Evolutionary conservation across 2,113 vertebrate genomes (phyloP).

Genomic region (Tachysurus fulvidraco): DNA sequence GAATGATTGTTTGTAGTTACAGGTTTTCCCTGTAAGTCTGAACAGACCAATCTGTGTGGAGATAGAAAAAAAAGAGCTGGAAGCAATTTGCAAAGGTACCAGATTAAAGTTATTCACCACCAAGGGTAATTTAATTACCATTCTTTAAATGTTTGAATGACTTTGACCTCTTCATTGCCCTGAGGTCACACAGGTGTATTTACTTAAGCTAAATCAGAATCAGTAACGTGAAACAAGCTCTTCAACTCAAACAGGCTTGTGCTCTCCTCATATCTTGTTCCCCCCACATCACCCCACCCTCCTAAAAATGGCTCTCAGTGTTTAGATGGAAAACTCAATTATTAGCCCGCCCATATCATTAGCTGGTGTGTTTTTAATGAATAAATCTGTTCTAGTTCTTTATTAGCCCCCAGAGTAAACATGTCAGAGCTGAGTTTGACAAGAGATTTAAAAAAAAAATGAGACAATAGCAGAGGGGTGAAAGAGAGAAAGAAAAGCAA

Average conservation of each 20-base stretch:
- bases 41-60: slow-evolving; percentile 67
- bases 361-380: slow-evolving; percentile 57
- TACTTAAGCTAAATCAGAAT: slow-evolving; percentile 79
- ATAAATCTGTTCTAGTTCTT: slow-evolving; percentile 62
- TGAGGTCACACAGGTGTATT: slow-evolving; percentile 78
- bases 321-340: slow-evolving; percentile 70
- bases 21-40: slow-evolving; percentile 64
- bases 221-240: slow-evolving; percentile 74
- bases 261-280: slow-evolving; percentile 62
- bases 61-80: slow-evolving; percentile 70
- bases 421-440: slow-evolving; percentile 63
- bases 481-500: slow-evolving; percentile 52
- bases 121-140: slow-evolving; percentile 82
- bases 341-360: slow-evolving; percentile 70
- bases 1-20: slow-evolving; percentile 67
- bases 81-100: slow-evolving; percentile 79
- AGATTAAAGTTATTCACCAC: slow-evolving; percentile 82
- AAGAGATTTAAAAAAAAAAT: slow-evolving; percentile 46
- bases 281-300: neutral
- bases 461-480: slow-evolving; percentile 13
- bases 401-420: slow-evolving; percentile 64
- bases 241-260: slow-evolving; percentile 67
- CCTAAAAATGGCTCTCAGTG: slow-evolving; percentile 62
- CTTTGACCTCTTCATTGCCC: slow-evolving; percentile 76
- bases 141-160: slow-evolving; percentile 85